Evolutionary conservation across 2,888 invertebrate genomes (phyloP).

Genomic region (Cryptops parisi): DNA sequence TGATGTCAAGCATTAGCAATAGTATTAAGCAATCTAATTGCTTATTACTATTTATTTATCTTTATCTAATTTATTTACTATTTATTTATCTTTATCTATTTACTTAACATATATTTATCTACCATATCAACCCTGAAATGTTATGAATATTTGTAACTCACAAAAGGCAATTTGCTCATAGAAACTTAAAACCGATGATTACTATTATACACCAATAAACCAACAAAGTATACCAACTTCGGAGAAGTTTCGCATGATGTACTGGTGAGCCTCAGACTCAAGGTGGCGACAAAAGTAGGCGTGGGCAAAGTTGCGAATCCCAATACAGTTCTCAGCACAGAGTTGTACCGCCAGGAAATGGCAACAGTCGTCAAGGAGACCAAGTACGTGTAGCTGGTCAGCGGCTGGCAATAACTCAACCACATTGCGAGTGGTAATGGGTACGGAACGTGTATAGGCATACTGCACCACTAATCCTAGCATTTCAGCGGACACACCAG

Average conservation of each 20-base stretch:
- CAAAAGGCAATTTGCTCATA: too few relatives aligned
- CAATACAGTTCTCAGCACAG: constrained; percentile 63
- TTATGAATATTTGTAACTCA: too few relatives aligned
- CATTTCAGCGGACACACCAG: constrained; percentile 59
- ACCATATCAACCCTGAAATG: too few relatives aligned
- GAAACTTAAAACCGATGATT: too few relatives aligned
- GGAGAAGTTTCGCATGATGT: constrained; percentile 59
- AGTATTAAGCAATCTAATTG: too few relatives aligned
- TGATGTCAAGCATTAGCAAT: too few relatives aligned
- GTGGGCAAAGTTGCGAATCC: constrained; percentile 67
- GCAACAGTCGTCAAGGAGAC: constrained; percentile 65
- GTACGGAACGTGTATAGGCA: constrained; percentile 64
- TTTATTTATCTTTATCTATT: too few relatives aligned
- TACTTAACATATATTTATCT: too few relatives aligned
- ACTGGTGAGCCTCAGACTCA: constrained; percentile 50
- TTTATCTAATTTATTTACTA: too few relatives aligned
- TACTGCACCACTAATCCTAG: constrained; percentile 66
- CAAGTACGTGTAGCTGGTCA: constrained; percentile 73
- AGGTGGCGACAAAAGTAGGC: constrained; percentile 57
- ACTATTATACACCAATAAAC: too few relatives aligned
- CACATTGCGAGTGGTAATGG: constrained; percentile 61
- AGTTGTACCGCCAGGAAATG: constrained; percentile 54
- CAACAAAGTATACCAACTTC: constrained; percentile 20
- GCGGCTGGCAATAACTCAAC: constrained; percentile 61
- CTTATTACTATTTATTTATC: too few relatives aligned